These are phyloP conservation scores for Chrosomus eos DNA, from an alignment of 2,797 vertebrate species.

Conservation along the genomic window DNA sequence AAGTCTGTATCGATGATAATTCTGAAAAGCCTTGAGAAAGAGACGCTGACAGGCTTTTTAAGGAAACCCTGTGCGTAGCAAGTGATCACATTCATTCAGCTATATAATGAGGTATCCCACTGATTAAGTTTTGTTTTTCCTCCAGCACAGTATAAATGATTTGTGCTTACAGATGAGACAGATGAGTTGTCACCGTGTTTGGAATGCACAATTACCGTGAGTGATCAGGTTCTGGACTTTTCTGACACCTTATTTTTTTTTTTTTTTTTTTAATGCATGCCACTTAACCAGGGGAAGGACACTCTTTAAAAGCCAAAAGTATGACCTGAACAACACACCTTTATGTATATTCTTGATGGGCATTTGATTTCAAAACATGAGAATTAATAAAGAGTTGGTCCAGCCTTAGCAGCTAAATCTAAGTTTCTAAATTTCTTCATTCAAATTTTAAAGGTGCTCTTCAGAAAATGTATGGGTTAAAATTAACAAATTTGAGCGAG, in stretches of 20 bases:
- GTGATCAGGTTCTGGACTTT: slow-evolving; percentile 34
- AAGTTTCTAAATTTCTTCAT: too few relatives aligned
- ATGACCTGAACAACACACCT: neutral
- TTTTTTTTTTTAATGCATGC: neutral
- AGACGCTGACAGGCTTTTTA: slow-evolving; percentile 56
- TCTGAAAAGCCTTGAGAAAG: slow-evolving; percentile 51
- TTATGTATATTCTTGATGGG: neutral
- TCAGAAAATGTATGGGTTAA: too few relatives aligned
- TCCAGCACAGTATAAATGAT: slow-evolving; percentile 57
- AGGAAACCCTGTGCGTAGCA: slow-evolving; percentile 66
- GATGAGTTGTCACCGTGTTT: slow-evolving; percentile 56
- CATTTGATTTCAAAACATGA: neutral
- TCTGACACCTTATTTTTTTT: slow-evolving; percentile 21
- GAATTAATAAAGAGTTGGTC: neutral
- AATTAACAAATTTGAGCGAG: neutral
- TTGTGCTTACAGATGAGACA: slow-evolving; percentile 49
- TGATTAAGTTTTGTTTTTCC: slow-evolving; percentile 66
- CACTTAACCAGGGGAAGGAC: slow-evolving; percentile 8
- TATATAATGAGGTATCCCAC: slow-evolving; percentile 71
- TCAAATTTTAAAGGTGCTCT: too few relatives aligned
- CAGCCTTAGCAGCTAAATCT: neutral
- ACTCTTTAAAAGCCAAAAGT: neutral
- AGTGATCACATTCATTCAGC: slow-evolving; percentile 67
- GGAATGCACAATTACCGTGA: slow-evolving; percentile 50
- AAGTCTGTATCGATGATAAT: slow-evolving; percentile 65